These are phyloP conservation scores for Clamator glandarius DNA, from an alignment of 2,797 vertebrate genomes.

Conservation along the genomic window DNA sequence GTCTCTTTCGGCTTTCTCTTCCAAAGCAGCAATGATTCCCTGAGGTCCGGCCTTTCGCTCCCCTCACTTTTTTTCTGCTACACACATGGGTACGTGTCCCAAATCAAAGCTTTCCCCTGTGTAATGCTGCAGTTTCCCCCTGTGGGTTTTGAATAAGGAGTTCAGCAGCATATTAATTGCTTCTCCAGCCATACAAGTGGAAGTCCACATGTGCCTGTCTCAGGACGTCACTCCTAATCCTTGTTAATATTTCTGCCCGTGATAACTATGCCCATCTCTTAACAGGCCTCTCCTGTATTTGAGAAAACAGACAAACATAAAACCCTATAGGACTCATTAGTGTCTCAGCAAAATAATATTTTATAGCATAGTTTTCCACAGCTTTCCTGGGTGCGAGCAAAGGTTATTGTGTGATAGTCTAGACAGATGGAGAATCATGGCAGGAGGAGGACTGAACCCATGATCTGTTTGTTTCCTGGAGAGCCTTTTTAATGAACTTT, in stretches of 20 bases:
- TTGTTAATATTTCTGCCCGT: neutral
- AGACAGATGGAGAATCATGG: conserved; percentile 43
- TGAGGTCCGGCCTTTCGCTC: neutral
- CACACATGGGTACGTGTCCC: neutral
- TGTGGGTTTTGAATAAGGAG: neutral
- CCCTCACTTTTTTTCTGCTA: neutral
- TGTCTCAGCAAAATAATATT: no score
- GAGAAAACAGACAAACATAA: no score
- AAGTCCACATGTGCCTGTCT: neutral
- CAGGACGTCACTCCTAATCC: neutral
- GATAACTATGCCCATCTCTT: neutral
- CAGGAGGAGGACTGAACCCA: neutral
- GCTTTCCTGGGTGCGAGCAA: neutral
- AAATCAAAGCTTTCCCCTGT: neutral
- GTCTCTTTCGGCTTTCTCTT: neutral
- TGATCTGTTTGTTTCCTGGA: conserved; percentile 14
- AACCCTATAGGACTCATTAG: no score
- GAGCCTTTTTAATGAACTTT: neutral
- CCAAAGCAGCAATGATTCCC: neutral
- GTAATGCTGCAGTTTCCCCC: neutral
- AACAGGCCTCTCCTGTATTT: no score
- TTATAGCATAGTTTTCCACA: no score
- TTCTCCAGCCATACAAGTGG: neutral
- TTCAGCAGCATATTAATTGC: neutral
- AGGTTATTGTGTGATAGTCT: neutral